Evolutionary conservation across 2,113 vertebrate species (phyloP).

Genomic region (Saguinus midas): DNA sequence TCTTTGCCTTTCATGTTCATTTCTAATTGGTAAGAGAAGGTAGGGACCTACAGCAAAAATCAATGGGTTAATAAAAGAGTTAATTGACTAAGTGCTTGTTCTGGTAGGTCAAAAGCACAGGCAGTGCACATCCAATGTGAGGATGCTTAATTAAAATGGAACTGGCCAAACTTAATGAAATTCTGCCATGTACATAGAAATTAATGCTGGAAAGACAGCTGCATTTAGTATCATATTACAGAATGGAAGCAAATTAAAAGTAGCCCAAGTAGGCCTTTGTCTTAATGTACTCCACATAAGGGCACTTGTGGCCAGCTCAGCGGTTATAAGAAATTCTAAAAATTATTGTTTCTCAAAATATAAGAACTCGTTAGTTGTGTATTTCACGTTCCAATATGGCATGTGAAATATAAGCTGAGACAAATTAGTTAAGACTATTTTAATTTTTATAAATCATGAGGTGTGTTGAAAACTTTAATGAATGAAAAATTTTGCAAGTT

Average conservation of each 20-base stretch:
- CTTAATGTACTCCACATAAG: slow-evolving; percentile 26
- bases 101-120: slow-evolving; percentile 77
- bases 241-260: slow-evolving; percentile 66
- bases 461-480: neutral
- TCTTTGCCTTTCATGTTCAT: slow-evolving; percentile 81
- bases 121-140: slow-evolving; percentile 78
- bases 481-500: neutral
- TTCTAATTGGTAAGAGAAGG: slow-evolving; percentile 77
- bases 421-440: neutral
- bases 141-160: slow-evolving; percentile 81
- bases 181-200: slow-evolving; percentile 69
- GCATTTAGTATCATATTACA: slow-evolving; percentile 69
- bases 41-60: slow-evolving; percentile 82
- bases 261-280: slow-evolving; percentile 60
- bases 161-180: slow-evolving; percentile 72
- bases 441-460: neutral
- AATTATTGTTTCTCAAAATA: slow-evolving; percentile 36
- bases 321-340: slow-evolving; percentile 39
- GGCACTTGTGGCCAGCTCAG: neutral
- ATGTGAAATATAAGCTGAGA: slow-evolving; percentile 11
- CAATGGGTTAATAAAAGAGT: slow-evolving; percentile 87
- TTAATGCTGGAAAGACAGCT: slow-evolving; percentile 70
- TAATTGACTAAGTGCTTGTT: slow-evolving; percentile 86
- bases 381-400: neutral
- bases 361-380: neutral